Evolutionary conservation across 2,113 vertebrate genomes (phyloP), one percentile per base, ranked within the genome.

Genomic region (Galemys pyrenaicus): DNA sequence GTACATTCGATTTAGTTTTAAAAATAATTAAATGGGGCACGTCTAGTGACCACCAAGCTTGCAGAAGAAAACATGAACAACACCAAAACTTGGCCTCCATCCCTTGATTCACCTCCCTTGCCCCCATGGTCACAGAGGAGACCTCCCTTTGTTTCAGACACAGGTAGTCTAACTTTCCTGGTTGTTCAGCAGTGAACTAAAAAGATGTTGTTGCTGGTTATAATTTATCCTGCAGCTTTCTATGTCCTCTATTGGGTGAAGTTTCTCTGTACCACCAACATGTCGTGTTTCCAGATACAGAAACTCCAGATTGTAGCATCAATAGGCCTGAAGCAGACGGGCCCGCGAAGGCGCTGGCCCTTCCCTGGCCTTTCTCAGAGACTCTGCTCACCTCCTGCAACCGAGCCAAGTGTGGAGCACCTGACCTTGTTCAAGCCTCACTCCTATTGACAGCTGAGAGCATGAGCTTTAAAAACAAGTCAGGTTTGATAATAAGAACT

Each of bases 81-180:
- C 39, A 46, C 5, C 81, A 60, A 9, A 60, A 73, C 32, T 39
- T 26, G 6, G 22, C 65, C 22, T 54, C 35, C 19, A 62, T 15
- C 54, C 20, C 20, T 87, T n/a, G 77, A 46, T 39, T 71, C 6
- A 51, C 51, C 64, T 67, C 68, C 35, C n/a, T 54, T 19, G 68
- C 44, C 87, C 22, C 16, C 32, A 65, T 46, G 46, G 78, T 87
- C 37, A 54, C 6, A n/a, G 19, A 83, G 17, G 64, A 74, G 79
- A 51, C 1, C 19, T 70, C 44, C 80, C 51, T 92, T 92, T 49
- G 81, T 95, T 95, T 80, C 65, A 88, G 35, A 26, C 32, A 37
- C 51, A 41, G 35, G 15, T 49, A 24, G n/a, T 81, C 70, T 84
- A 67, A 77, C 60, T 89, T 80, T 19, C 54, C 49, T 79, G 13